A percentile compares a stretch with the other conserved stretches of the same genome.
These are phyloP conservation scores for Xestia xanthographa DNA, from an alignment of 2,888 invertebrate genomes.

Conservation along the genomic window DNA sequence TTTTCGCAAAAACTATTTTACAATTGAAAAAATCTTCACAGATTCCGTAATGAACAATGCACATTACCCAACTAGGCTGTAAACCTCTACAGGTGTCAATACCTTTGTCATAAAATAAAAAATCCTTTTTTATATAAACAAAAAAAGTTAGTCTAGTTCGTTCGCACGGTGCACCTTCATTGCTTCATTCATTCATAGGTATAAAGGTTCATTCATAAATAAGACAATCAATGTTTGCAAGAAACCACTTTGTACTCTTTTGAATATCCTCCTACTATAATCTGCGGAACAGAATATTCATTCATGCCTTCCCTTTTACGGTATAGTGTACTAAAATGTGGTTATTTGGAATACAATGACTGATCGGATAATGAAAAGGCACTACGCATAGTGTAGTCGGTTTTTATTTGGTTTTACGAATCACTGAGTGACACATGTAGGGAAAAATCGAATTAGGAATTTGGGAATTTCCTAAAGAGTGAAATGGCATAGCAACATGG, in stretches of 20 bases:
- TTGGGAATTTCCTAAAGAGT: not conserved
- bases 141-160: slow-evolving; percentile 47
- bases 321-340: slow-evolving; percentile 54
- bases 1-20: slow-evolving; percentile 49
- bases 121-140: slow-evolving; percentile 46
- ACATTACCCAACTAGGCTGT: slow-evolving; percentile 62
- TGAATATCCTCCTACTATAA: slow-evolving; percentile 51
- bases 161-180: slow-evolving; percentile 52
- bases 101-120: slow-evolving; percentile 60
- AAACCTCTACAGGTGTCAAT: slow-evolving; percentile 65
- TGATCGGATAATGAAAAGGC: slow-evolving; percentile 18
- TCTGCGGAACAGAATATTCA: slow-evolving; percentile 43
- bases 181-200: slow-evolving; percentile 51
- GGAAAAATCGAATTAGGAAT: slow-evolving; percentile 6
- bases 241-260: slow-evolving; percentile 56
- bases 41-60: slow-evolving; percentile 58
- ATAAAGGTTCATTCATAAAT: slow-evolving; percentile 58
- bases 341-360: slow-evolving; percentile 45
- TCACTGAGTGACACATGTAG: not conserved
- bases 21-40: slow-evolving; percentile 50
- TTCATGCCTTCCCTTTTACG: slow-evolving; percentile 54
- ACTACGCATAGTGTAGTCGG: not conserved
- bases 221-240: slow-evolving; percentile 58
- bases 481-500: slow-evolving; percentile 6
- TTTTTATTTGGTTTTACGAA: slow-evolving; percentile 1